Conservation (phyloP, 2,113 vertebrate genomes). For the Sander vitreus region DNA sequence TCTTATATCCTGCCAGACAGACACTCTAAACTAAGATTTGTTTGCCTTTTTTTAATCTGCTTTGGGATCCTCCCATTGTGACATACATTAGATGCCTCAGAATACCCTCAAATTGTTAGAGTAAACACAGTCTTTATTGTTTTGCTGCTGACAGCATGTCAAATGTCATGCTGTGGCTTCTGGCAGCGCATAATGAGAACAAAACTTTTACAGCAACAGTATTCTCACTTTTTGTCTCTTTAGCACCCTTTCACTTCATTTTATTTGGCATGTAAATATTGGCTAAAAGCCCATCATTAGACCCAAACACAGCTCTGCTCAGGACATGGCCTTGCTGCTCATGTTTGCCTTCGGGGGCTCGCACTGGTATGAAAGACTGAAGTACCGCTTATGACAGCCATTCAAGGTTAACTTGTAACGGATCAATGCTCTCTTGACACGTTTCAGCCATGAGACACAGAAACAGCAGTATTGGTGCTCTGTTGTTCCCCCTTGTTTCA, state of each 20-base stretch:
- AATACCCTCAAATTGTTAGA: constrained; percentile 17
- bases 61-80: constrained; percentile 36
- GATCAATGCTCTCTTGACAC: constrained; percentile 63
- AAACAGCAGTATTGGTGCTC: neutral
- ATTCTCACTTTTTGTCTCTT: constrained; percentile 25
- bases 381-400: constrained; percentile 32
- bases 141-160: constrained; percentile 18
- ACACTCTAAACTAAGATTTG: neutral
- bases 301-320: constrained; percentile 42
- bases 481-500: constrained; percentile 2
- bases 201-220: constrained; percentile 17
- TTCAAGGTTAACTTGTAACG: constrained; percentile 53
- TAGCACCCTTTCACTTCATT: constrained; percentile 36
- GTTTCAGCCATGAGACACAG: constrained; percentile 12
- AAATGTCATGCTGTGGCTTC: constrained; percentile 11
- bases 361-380: constrained; percentile 50
- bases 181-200: constrained; percentile 6
- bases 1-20: constrained; percentile 7
- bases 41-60: neutral
- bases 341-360: constrained; percentile 73
- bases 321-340: constrained; percentile 58
- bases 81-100: constrained; percentile 10
- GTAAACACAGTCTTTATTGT: neutral
- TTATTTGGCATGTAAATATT: constrained; percentile 78
- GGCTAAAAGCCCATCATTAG: constrained; percentile 45